Conservation (phyloP, 2,888 invertebrate genomes). For the Ichneumoninae sp. region DNA sequence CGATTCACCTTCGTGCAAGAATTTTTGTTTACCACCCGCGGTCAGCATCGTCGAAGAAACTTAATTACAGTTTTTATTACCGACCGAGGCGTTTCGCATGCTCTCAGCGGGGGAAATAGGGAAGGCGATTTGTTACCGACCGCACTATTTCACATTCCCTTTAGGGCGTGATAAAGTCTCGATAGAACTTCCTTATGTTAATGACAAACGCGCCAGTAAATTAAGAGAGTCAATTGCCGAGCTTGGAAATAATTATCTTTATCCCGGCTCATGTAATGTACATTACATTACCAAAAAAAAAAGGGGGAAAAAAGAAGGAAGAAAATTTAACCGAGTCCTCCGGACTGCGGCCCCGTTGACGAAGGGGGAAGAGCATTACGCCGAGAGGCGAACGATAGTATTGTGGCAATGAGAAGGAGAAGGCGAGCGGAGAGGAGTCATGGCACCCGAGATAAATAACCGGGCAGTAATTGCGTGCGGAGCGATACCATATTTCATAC, state of each 20-base stretch:
- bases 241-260: conserved; percentile 3
- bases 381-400: conserved; percentile 19
- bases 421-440: conserved; percentile 68
- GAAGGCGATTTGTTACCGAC: background rate
- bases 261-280: background rate
- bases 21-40: no score
- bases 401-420: conserved; percentile 57
- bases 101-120: background rate
- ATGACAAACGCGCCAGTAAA: background rate
- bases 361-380: conserved; percentile 14
- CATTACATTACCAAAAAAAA: background rate
- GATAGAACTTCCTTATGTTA: background rate
- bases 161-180: background rate
- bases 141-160: background rate
- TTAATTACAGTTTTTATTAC: background rate
- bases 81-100: background rate
- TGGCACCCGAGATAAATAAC: conserved; percentile 85
- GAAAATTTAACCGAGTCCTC: background rate
- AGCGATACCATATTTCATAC: conserved; percentile 87
- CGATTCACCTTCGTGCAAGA: no score
- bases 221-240: conserved; percentile 7
- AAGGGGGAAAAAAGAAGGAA: background rate
- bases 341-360: conserved; percentile 15
- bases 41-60: no score
- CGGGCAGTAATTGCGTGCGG: conserved; percentile 86